Conservation (phyloP, 2,888 invertebrate genomes). For the Machimus rusticus region DNA sequence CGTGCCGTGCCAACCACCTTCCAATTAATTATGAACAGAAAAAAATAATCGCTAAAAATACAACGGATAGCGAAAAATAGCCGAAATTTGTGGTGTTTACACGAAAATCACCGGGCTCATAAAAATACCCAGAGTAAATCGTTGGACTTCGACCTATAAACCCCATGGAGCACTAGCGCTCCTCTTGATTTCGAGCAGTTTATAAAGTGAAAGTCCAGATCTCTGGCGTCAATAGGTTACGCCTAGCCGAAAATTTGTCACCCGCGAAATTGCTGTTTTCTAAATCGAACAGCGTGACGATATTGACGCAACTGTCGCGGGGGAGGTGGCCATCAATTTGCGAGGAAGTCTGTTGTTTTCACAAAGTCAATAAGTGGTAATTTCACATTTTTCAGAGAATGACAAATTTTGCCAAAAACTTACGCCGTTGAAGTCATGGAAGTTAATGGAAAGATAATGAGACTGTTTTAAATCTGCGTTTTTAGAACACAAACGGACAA, state of each 20-base stretch:
- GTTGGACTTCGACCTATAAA: not conserved
- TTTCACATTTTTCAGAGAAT: not conserved
- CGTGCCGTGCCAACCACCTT: not conserved
- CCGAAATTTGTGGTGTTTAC: not conserved
- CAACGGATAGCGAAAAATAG: not conserved
- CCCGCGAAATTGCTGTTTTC: not conserved
- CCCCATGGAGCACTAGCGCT: not conserved
- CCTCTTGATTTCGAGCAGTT: not conserved
- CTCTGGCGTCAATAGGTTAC: not conserved
- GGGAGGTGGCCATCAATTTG: not conserved
- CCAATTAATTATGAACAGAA: not conserved
- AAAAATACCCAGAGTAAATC: not conserved
- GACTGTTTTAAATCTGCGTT: no score
- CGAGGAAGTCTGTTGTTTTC: not conserved
- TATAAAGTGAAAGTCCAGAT: not conserved
- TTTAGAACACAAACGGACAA: no score
- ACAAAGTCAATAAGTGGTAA: not conserved
- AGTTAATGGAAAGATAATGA: not conserved
- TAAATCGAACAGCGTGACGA: not conserved
- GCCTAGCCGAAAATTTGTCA: not conserved
- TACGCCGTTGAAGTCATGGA: not conserved
- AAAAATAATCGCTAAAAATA: not conserved
- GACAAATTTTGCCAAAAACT: not conserved
- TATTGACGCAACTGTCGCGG: not conserved
- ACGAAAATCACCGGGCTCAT: not conserved